phyloP scores from a whole-genome alignment of 2,113 vertebrate species.

The Pseudopodoces humilis region DNA sequence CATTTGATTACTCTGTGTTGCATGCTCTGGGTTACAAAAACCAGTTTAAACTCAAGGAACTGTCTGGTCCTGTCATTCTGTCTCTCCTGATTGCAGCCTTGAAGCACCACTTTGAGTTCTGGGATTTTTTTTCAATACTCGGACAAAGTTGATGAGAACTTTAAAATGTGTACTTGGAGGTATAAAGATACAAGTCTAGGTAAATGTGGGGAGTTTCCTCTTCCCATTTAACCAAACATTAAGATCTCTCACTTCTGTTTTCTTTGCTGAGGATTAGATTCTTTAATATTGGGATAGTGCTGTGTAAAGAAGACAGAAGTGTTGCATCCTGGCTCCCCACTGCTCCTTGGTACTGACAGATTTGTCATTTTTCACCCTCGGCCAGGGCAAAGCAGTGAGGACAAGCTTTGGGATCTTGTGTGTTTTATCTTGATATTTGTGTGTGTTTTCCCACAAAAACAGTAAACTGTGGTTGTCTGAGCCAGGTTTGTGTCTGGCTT shows the following conservation, averaged over 20 bases:
- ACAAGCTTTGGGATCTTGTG: neutral
- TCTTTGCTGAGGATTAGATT: neutral
- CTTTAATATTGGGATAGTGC: neutral
- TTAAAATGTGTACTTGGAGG: neutral
- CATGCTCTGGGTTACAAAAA: neutral
- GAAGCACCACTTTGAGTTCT: neutral
- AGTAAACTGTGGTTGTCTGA: neutral
- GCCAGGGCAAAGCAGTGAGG: neutral
- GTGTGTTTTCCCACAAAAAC: neutral
- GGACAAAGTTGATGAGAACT: neutral
- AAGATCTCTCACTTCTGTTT: neutral
- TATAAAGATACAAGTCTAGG: neutral
- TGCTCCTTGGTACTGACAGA: neutral
- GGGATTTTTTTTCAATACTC: neutral
- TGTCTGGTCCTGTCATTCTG: neutral
- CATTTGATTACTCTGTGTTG: neutral
- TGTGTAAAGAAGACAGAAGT: neutral
- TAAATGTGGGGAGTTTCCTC: neutral
- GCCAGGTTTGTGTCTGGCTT: neutral
- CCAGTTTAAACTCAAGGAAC: neutral
- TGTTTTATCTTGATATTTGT: neutral
- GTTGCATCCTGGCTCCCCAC: neutral
- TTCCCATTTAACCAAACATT: neutral
- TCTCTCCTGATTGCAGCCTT: neutral
- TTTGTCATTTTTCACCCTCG: neutral